Conservation (phyloP, 2,113 vertebrate genomes). For the Oriolus oriolus region DNA sequence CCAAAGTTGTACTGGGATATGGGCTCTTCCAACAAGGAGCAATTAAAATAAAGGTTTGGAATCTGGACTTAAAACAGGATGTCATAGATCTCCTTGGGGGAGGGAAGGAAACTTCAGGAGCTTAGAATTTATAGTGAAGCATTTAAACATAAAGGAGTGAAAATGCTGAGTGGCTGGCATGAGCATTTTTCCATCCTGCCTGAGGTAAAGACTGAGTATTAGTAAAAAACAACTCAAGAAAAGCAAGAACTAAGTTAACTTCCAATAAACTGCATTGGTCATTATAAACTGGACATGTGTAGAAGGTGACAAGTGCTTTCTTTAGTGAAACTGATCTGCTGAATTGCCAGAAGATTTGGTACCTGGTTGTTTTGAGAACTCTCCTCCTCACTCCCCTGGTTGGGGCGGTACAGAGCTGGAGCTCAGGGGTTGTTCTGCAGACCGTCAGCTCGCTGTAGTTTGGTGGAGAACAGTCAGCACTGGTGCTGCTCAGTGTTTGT, state of each 20-base stretch:
- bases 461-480: background rate
- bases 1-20: accelerated
- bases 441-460: accelerated
- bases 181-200: background rate
- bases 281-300: background rate
- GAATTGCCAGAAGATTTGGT: background rate
- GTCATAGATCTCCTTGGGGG: background rate
- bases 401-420: background rate
- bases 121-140: background rate
- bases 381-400: background rate
- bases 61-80: background rate
- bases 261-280: background rate
- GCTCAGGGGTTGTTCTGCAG: background rate
- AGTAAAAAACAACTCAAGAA: background rate
- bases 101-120: background rate
- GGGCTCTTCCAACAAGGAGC: background rate
- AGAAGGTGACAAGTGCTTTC: background rate
- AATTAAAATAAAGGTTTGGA: background rate
- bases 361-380: background rate
- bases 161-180: background rate
- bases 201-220: background rate
- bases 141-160: background rate
- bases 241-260: background rate
- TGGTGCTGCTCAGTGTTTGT: background rate
- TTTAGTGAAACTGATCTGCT: background rate